phyloP scores from a whole-genome alignment of 2,797 vertebrate species.

The Numenius phaeopus region DNA sequence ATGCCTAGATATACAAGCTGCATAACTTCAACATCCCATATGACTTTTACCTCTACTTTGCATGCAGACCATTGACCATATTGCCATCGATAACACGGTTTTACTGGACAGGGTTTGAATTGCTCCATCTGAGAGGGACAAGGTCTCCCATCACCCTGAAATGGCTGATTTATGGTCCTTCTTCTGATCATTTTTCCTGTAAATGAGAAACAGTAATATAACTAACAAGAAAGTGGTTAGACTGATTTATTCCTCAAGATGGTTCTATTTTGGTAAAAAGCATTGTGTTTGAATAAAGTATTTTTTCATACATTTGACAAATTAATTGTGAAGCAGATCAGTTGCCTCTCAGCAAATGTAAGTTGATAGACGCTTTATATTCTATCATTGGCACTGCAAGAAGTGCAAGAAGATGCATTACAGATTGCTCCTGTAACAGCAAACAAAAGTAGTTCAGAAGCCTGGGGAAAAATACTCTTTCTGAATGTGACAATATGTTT shows the following conservation, averaged over 20 bases:
- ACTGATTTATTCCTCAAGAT: neutral
- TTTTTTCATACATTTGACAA: neutral
- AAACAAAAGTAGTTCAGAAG: neutral
- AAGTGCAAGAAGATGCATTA: neutral
- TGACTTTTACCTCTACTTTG: constrained; percentile 88
- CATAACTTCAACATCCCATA: neutral
- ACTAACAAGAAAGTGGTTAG: neutral
- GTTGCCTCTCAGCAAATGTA: neutral
- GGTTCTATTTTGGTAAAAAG: neutral
- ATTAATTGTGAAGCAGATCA: neutral
- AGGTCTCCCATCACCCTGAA: constrained; percentile 95
- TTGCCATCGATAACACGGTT: constrained; percentile 94
- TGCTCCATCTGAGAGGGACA: constrained; percentile 92
- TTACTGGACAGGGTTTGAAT: constrained; percentile 94
- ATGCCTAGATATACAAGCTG: neutral
- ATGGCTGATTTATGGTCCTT: constrained; percentile 89
- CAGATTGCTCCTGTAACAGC: neutral
- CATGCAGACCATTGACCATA: constrained; percentile 94
- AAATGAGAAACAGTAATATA: constrained; percentile 16
- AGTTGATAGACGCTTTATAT: neutral
- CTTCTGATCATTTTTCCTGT: constrained; percentile 93
- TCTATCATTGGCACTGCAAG: neutral
- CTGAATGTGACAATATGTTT: neutral
- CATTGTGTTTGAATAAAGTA: neutral
- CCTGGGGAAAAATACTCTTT: neutral